phyloP scores from a whole-genome alignment of 2,113 vertebrate species.

The Stigmatopora argus region DNA sequence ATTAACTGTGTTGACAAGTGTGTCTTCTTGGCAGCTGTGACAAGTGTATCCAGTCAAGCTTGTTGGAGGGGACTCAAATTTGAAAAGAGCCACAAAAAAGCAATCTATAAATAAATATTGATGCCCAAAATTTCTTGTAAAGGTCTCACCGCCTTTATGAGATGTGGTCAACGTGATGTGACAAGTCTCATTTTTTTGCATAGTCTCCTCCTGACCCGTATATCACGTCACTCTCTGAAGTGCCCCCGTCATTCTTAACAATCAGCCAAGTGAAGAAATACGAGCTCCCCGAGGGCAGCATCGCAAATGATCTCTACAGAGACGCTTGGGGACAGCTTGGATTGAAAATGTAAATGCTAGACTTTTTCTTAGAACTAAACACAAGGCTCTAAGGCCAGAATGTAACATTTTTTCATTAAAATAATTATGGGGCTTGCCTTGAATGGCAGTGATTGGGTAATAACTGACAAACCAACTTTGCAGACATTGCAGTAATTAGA shows the following conservation, averaged over 20 bases:
- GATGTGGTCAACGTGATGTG: slow-evolving; percentile 40
- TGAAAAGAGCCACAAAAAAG: slow-evolving; percentile 9
- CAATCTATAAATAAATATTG: slow-evolving; percentile 55
- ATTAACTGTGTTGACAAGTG: slow-evolving; percentile 46
- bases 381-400: not conserved
- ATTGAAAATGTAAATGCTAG: not conserved
- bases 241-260: slow-evolving; percentile 34
- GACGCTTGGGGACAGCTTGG: not conserved
- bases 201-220: slow-evolving; percentile 39
- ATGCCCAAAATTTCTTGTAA: slow-evolving; percentile 25
- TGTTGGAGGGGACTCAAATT: slow-evolving; percentile 29
- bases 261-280: slow-evolving; percentile 27
- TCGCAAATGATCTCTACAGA: slow-evolving; percentile 19
- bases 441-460: not conserved
- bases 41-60: slow-evolving; percentile 34
- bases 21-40: slow-evolving; percentile 45
- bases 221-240: slow-evolving; percentile 38
- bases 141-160: slow-evolving; percentile 29
- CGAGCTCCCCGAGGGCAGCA: slow-evolving; percentile 22
- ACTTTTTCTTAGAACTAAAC: not conserved
- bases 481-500: not conserved
- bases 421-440: not conserved
- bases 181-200: slow-evolving; percentile 56
- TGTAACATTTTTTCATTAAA: not conserved
- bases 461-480: not conserved